Conservation (phyloP, 2,113 vertebrate species). For the Colinus virginianus region DNA sequence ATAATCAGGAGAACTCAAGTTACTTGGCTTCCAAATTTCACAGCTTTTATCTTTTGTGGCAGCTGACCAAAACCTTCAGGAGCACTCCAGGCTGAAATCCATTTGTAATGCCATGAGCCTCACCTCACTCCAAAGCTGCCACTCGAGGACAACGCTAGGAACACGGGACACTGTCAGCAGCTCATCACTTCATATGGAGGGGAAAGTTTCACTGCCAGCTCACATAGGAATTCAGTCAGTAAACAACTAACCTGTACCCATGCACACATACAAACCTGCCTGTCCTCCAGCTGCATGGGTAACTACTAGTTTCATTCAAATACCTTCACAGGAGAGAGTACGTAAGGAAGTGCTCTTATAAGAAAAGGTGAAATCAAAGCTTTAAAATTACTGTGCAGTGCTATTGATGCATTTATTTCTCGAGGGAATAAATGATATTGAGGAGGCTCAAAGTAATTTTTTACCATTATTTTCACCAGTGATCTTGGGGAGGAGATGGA, state of each 20-base stretch:
- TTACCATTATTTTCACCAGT: background rate
- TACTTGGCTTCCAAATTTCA: background rate
- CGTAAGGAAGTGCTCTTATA: background rate
- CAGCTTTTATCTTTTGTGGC: background rate
- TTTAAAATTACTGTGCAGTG: background rate
- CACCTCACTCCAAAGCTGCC: background rate
- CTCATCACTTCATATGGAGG: background rate
- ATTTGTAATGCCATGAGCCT: background rate
- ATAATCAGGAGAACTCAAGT: background rate
- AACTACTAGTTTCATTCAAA: background rate
- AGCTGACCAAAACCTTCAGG: background rate
- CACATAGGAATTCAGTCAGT: background rate
- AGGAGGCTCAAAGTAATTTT: background rate
- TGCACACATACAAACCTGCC: fast-evolving
- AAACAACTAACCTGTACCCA: background rate
- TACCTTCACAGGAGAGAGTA: background rate
- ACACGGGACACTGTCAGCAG: background rate
- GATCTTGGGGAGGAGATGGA: background rate
- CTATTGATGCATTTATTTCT: background rate
- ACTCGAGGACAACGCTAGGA: background rate
- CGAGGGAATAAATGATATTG: background rate
- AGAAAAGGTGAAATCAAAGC: background rate
- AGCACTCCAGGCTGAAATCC: background rate
- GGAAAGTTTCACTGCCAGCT: background rate
- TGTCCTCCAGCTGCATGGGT: background rate